Evolutionary conservation across 1,140 invertebrate species (phyloP).

Genomic region (Diabrotica virgifera): DNA sequence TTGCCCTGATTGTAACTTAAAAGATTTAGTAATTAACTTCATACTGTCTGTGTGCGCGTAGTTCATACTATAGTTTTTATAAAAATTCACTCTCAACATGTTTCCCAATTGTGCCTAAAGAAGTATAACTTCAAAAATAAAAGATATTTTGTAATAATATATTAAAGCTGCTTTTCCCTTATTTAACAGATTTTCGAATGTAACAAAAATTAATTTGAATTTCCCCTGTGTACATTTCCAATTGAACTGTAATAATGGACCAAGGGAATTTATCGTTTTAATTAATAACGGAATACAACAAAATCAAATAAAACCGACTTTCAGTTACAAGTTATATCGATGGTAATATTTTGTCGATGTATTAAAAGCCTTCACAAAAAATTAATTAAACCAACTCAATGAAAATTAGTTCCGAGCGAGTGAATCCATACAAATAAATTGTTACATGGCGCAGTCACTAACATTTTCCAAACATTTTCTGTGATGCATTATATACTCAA

Average conservation of each 20-base stretch:
- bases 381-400: neutral
- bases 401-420: neutral
- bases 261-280: neutral
- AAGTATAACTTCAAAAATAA: no score
- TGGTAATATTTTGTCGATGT: neutral
- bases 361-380: constrained; percentile 4
- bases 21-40: no score
- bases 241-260: neutral
- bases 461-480: no score
- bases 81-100: no score
- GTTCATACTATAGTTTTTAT: no score
- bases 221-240: neutral
- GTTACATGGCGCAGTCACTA: neutral
- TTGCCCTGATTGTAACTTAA: no score
- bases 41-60: no score
- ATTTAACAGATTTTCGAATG: neutral
- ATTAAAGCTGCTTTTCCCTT: no score
- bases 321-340: neutral
- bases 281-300: constrained; percentile 1
- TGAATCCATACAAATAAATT: constrained; percentile 1
- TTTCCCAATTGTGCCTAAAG: no score
- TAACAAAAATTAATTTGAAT: neutral
- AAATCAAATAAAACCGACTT: neutral
- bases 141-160: no score
- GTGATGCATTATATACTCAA: no score